Percentiles rank a stretch among this genome's conserved stretches.
Conservation (phyloP, 2,797 vertebrate genomes). For the Artibeus lituratus region DNA sequence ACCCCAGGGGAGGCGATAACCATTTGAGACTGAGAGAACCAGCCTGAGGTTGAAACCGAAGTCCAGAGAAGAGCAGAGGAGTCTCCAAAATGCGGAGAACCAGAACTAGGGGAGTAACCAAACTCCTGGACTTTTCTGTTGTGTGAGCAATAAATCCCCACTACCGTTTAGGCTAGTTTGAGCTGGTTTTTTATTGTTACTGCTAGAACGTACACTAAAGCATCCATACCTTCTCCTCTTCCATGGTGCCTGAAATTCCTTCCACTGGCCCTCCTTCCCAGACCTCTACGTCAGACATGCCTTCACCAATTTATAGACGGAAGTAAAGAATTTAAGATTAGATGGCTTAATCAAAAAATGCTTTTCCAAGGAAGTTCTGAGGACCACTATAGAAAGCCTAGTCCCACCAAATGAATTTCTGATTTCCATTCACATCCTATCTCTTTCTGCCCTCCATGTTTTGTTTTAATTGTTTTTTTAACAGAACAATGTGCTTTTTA, state of each 20-base stretch:
- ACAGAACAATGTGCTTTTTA: neutral
- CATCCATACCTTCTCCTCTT: neutral
- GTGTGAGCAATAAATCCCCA: neutral
- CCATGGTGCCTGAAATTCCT: neutral
- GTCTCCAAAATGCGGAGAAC: neutral
- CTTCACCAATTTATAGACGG: neutral
- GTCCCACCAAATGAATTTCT: neutral
- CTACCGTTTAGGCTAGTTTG: neutral
- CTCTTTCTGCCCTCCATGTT: neutral
- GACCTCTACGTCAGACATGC: neutral
- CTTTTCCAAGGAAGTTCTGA: neutral
- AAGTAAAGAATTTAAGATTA: neutral
- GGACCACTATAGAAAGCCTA: neutral
- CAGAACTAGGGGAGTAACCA: neutral
- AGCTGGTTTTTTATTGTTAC: neutral
- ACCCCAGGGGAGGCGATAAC: neutral
- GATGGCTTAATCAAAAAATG: neutral
- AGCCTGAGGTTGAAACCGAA: constrained; percentile 13
- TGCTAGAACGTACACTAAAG: neutral
- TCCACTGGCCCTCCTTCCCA: neutral
- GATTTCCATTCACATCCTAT: neutral
- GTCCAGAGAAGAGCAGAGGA: neutral
- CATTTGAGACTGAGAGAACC: neutral
- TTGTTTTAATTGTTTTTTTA: neutral
- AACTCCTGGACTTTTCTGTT: neutral